These are phyloP conservation scores for Leptoteleia sp. DNA, from an alignment of 1,140 invertebrate species.

Conservation along the genomic window DNA sequence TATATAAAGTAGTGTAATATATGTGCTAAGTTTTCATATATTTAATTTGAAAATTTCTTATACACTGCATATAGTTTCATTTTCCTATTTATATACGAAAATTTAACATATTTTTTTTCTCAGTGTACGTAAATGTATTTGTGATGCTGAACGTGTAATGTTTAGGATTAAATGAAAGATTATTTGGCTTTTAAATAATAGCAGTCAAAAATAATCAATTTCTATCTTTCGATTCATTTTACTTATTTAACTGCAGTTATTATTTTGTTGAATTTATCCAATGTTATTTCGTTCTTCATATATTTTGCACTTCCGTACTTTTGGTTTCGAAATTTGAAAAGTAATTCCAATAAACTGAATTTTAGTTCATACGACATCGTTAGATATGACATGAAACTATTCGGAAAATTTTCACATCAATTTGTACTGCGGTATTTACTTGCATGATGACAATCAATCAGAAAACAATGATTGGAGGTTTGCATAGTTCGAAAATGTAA, in stretches of 20 bases:
- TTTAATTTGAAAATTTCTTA: no score
- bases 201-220: conserved; percentile 8
- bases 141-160: no score
- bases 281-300: conserved; percentile 49
- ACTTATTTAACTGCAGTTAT: conserved; percentile 30
- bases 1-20: no score
- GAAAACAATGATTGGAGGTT: conserved; percentile 64
- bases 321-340: conserved; percentile 60
- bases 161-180: conserved; percentile 7
- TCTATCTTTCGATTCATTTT: conserved; percentile 19
- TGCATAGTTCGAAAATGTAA: conserved; percentile 61
- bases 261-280: conserved; percentile 32
- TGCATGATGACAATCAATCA: conserved; percentile 64
- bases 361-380: conserved; percentile 63
- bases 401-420: conserved; percentile 65
- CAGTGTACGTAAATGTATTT: no score
- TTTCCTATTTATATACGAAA: no score
- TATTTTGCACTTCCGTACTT: conserved; percentile 55
- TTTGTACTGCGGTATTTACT: conserved; percentile 62
- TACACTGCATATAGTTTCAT: no score
- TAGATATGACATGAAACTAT: conserved; percentile 67
- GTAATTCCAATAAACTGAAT: conserved; percentile 65
- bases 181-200: background rate
- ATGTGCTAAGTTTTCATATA: no score
- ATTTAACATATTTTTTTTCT: no score